phyloP scores from a whole-genome alignment of 2,888 invertebrate genomes.

The Brenthis daphne region DNA sequence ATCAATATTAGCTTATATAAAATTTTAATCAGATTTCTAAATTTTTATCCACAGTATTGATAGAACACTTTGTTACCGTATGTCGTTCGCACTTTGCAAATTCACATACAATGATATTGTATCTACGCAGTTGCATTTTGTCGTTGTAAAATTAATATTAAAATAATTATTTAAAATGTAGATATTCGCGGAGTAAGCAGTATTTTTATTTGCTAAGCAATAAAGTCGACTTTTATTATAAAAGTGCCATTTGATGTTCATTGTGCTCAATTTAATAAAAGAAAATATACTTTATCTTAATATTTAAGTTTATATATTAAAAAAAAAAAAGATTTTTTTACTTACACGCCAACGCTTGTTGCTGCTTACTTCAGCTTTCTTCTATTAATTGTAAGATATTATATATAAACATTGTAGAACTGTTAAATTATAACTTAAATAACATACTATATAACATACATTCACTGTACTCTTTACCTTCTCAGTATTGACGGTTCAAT shows the following conservation, averaged over 20 bases:
- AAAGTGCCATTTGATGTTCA: background rate
- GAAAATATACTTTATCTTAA: background rate
- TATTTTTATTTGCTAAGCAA: conserved; percentile 36
- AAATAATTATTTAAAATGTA: conserved; percentile 64
- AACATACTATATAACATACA: conserved; percentile 60
- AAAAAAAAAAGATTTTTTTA: background rate
- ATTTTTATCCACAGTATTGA: conserved; percentile 26
- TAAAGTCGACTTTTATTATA: background rate
- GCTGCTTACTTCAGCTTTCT: conserved; percentile 76
- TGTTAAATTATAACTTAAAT: conserved; percentile 68
- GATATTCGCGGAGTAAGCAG: conserved; percentile 76
- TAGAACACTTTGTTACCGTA: conserved; percentile 31
- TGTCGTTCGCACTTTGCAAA: conserved; percentile 73
- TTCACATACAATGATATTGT: conserved; percentile 63
- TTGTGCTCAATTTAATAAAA: background rate
- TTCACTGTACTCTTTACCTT: conserved; percentile 64
- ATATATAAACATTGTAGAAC: conserved; percentile 72
- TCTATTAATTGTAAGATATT: conserved; percentile 70
- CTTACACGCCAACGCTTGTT: conserved; percentile 29
- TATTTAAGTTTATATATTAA: background rate
- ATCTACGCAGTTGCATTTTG: conserved; percentile 71
- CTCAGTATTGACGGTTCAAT: conserved; percentile 77
- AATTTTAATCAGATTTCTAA: conserved; percentile 21
- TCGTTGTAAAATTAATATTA: conserved; percentile 61
- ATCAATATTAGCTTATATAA: conserved; percentile 24